Percentiles rank a stretch among this genome's conserved stretches.
phyloP scores from a whole-genome alignment of 30 jellyfish, hydroid and myxozoan species.

The Calvadosia cruxmelitensis region DNA sequence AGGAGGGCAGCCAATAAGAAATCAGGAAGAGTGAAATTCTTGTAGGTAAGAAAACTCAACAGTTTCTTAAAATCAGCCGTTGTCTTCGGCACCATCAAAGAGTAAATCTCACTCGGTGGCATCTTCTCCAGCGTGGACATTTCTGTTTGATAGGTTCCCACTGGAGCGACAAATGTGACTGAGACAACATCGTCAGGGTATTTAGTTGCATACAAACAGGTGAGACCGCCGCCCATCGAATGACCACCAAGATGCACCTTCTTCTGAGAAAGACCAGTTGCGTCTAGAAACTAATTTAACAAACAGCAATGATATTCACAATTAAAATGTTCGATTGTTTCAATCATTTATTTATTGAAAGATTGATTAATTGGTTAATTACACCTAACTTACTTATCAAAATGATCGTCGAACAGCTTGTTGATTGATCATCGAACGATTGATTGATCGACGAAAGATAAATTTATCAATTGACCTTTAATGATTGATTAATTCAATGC shows the following conservation, averaged over 20 bases:
- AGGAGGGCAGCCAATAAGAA: neutral
- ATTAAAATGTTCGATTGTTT: too few species aligned
- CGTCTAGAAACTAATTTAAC: conserved; percentile 6
- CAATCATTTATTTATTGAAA: too few species aligned
- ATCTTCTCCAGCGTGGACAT: neutral
- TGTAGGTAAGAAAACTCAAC: neutral
- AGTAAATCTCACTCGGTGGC: neutral
- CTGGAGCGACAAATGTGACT: neutral
- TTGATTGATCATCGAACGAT: too few species aligned
- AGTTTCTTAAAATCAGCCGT: neutral
- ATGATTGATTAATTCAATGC: too few species aligned
- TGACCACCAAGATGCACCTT: conserved; percentile 8
- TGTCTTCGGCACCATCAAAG: neutral
- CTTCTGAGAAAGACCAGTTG: neutral
- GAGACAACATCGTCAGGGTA: conserved; percentile 7
- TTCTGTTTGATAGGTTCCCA: neutral
- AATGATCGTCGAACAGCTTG: too few species aligned
- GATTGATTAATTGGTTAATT: too few species aligned
- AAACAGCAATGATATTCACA: too few species aligned
- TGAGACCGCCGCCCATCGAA: conserved; percentile 11
- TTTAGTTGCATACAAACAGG: conserved; percentile 3
- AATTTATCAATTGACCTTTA: too few species aligned
- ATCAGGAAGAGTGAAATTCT: neutral
- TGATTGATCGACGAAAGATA: too few species aligned
- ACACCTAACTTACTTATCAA: too few species aligned